Conservation (phyloP, 2,113 vertebrate genomes). For the Tragelaphus scriptus region DNA sequence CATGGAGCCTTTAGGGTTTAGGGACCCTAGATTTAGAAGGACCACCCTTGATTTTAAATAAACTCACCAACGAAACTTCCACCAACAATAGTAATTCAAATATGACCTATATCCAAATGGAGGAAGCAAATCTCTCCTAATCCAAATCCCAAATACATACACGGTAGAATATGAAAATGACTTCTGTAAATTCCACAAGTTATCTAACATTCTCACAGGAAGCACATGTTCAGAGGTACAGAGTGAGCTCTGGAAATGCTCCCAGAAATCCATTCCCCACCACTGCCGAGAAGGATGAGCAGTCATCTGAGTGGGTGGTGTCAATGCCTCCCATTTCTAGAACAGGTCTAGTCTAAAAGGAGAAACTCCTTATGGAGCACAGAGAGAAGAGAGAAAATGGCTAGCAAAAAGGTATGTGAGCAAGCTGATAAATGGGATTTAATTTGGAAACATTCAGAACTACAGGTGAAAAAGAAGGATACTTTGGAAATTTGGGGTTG, state of each 20-base stretch:
- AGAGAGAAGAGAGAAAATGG: neutral
- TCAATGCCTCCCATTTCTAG: neutral
- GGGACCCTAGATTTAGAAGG: neutral
- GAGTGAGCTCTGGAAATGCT: neutral
- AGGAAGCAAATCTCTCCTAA: neutral
- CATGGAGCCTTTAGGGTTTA: neutral
- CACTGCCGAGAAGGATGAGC: neutral
- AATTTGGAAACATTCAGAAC: neutral
- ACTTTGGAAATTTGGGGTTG: neutral
- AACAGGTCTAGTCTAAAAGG: neutral
- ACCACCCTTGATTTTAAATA: neutral
- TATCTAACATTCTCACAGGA: conserved; percentile 14
- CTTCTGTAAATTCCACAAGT: neutral
- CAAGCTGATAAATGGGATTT: neutral
- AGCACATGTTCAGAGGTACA: neutral
- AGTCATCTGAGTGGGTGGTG: neutral
- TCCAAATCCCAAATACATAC: conserved; percentile 31
- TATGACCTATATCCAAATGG: neutral
- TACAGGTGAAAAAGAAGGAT: neutral
- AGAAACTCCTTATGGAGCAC: neutral
- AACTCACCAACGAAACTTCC: neutral
- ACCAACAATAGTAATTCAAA: neutral
- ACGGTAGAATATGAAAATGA: neutral
- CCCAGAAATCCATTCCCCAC: neutral
- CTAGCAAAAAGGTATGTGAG: neutral